Base-by-base conservation (phyloP, 2,113 vertebrate species). In the Ceyx margarethae region DNA sequence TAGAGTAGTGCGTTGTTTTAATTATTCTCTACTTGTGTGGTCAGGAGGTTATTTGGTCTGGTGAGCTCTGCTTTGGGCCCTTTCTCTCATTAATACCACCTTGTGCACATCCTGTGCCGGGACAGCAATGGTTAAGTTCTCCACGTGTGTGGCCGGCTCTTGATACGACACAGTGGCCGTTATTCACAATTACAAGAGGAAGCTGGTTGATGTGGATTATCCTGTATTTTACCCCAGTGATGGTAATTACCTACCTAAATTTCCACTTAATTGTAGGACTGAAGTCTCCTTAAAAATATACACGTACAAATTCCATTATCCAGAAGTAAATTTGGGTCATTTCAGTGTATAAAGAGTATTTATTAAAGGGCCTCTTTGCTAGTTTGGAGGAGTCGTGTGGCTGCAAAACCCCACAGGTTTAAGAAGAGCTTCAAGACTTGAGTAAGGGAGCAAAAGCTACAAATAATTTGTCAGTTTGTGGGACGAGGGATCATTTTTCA, bases 21-120 rank as follows among this genome's bases (percentile, higher is more conserved):
- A 98, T 98, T 97, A 97, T 97, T 97, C 97, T 97, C 97, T 93
- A 81, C 97, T 96, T 98, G 98, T 98, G 98, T 98, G 98, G 98
- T 96, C 97, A 96, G 96, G 96, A 97, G 96, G 96, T 97, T 97
- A 95, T 97, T 97, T 97, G 96, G 96, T 96, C 96, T 97, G 91
- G 90, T 85, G 94, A 98, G 96, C 95, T 96, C 72, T 93, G 76
- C 94, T 96, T 81, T 73, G 94, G 96, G 87, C 81, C 68, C 25
- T 79, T 73, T 74, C 79, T 61, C 94, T 97, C 95, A 92, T 97
- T 97, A 97, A 96, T 97, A 95, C 95, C 96, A 95, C 95, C 48
- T 91, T 84, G 85, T 28, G 11, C 96, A 95, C 95, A 97, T 97
- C 96, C 97, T 95, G 93, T n/a, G 1, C 19, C 17, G 79, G 92